Percentiles rank a stretch among this genome's conserved stretches.
These are phyloP conservation scores for Mellilla xanthometata DNA, from an alignment of 2,888 invertebrate species.

Conservation along the genomic window DNA sequence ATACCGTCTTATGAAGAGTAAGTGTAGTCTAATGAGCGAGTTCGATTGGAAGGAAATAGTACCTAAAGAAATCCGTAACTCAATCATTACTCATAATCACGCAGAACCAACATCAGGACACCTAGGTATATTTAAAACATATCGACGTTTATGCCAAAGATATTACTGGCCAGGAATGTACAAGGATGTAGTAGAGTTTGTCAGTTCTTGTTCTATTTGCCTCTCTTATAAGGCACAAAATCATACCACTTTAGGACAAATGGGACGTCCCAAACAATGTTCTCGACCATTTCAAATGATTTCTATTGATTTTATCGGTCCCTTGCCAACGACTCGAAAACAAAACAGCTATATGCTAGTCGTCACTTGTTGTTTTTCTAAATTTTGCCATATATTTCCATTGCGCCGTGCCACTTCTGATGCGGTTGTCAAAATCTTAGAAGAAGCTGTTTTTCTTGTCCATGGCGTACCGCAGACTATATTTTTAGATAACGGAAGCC, in stretches of 20 bases:
- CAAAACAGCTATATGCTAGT: conserved; percentile 26
- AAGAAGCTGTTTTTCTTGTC: conserved; percentile 33
- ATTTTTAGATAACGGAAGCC: conserved; percentile 33
- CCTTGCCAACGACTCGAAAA: conserved; percentile 24
- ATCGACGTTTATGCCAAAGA: neutral
- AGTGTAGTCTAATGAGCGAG: conserved; percentile 16
- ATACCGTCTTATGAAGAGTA: conserved; percentile 23
- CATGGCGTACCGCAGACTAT: conserved; percentile 37
- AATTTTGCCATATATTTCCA: conserved; percentile 30
- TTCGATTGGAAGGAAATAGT: conserved; percentile 36
- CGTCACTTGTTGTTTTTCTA: conserved; percentile 30
- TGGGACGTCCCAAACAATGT: conserved; percentile 31
- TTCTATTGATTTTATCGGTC: conserved; percentile 32
- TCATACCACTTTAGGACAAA: conserved; percentile 22
- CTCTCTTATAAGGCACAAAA: conserved; percentile 4
- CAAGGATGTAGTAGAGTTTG: neutral
- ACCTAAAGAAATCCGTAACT: conserved; percentile 13
- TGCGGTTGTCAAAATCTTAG: conserved; percentile 13
- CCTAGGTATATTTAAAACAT: neutral
- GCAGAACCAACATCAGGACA: conserved; percentile 3
- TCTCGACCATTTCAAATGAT: conserved; percentile 32
- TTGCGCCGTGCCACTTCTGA: conserved; percentile 23
- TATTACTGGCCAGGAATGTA: conserved; percentile 5
- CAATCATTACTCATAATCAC: conserved; percentile 24
- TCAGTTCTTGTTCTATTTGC: neutral